phyloP scores from a whole-genome alignment of 2,888 invertebrate species.

The Fissipunctia ypsillon region DNA sequence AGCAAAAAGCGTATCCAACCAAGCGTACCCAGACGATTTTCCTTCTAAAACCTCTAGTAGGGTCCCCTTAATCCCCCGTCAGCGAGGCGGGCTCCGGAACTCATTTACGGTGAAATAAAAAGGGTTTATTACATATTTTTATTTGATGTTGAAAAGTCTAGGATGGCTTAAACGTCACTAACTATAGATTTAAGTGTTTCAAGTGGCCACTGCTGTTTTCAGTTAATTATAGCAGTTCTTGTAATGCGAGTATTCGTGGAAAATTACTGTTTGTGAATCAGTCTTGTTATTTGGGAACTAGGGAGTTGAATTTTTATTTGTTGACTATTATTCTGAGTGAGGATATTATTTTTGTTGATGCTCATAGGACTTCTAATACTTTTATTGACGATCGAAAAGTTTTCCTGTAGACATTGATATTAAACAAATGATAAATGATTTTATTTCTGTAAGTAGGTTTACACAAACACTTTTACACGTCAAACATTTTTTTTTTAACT shows the following conservation, averaged over 20 bases:
- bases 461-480: too few species aligned
- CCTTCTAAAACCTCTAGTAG: conserved; percentile 66
- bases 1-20: conserved; percentile 32
- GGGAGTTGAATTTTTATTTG: background rate
- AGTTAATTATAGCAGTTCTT: conserved; percentile 33
- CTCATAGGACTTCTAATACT: background rate
- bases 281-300: background rate
- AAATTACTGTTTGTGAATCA: background rate
- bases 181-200: conserved; percentile 59
- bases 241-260: conserved; percentile 11
- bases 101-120: conserved; percentile 85
- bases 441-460: too few species aligned
- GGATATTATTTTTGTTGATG: background rate
- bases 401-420: background rate
- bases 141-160: conserved; percentile 76
- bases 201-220: conserved; percentile 45
- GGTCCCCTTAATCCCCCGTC: conserved; percentile 78
- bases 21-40: conserved; percentile 21
- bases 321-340: background rate
- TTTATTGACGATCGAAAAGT: background rate
- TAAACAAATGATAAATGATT: too few species aligned
- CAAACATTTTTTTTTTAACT: too few species aligned
- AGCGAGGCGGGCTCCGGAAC: conserved; percentile 79
- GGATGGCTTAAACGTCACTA: conserved; percentile 64
- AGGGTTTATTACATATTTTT: conserved; percentile 86